A percentile compares a stretch with the other conserved stretches of the same genome.
phyloP scores from a whole-genome alignment of 2,888 invertebrate genomes.

The Apodemia duryi region DNA sequence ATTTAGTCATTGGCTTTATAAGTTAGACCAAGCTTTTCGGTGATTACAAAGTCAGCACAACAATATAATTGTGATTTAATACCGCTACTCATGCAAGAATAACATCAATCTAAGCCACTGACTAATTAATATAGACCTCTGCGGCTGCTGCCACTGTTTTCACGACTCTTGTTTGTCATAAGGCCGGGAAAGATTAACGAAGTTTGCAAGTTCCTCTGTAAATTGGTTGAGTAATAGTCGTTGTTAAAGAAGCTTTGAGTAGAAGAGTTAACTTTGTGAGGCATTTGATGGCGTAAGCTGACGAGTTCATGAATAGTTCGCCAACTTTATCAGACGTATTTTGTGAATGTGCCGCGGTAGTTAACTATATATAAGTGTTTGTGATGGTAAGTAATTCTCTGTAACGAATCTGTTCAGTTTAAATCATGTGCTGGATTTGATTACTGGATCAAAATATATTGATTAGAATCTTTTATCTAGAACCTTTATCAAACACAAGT shows the following conservation, averaged over 20 bases:
- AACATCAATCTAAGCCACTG: slow-evolving; percentile 48
- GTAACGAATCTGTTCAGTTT: neutral
- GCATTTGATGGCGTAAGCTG: slow-evolving; percentile 35
- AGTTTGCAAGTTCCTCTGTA: slow-evolving; percentile 39
- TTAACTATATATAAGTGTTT: slow-evolving; percentile 11
- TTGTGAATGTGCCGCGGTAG: slow-evolving; percentile 5
- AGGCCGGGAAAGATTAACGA: slow-evolving; percentile 41
- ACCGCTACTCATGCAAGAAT: slow-evolving; percentile 39
- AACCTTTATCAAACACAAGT: too few species aligned
- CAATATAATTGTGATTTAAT: slow-evolving; percentile 28
- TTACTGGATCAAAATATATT: slow-evolving; percentile 31
- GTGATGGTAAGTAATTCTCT: slow-evolving; percentile 15
- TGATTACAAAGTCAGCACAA: slow-evolving; percentile 12
- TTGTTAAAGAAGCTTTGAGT: slow-evolving; percentile 35
- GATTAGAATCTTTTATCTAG: too few species aligned
- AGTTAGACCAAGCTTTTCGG: slow-evolving; percentile 17
- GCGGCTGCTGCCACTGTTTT: slow-evolving; percentile 21
- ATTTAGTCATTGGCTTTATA: neutral
- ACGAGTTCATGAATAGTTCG: slow-evolving; percentile 29
- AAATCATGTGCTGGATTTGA: slow-evolving; percentile 23
- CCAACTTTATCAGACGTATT: slow-evolving; percentile 9
- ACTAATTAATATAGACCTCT: slow-evolving; percentile 44
- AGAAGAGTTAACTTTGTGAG: slow-evolving; percentile 35
- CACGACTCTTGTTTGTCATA: slow-evolving; percentile 30
- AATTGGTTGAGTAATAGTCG: slow-evolving; percentile 39